Conservation (phyloP, 1,140 invertebrate genomes). For the Medauroidea extradentata region DNA sequence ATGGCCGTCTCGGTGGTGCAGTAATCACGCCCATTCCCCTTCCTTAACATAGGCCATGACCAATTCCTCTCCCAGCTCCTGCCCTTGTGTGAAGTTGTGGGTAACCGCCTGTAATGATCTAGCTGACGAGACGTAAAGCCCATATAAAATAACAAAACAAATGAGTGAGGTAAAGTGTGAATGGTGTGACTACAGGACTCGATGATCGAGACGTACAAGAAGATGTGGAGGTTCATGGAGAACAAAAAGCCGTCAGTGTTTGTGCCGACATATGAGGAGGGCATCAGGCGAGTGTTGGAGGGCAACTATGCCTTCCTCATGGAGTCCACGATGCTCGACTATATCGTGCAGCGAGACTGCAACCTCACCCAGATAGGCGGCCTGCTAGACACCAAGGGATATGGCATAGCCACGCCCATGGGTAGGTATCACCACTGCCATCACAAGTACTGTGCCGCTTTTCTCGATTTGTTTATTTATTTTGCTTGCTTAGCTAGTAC, state of each 20-base stretch:
- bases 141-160: too few species aligned
- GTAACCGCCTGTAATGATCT: too few species aligned
- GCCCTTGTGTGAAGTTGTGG: too few species aligned
- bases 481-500: too few species aligned
- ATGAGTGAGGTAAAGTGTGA: not conserved
- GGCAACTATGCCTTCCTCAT: constrained; percentile 89
- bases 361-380: constrained; percentile 92
- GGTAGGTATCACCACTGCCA: constrained; percentile 36
- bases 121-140: too few species aligned
- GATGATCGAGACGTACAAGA: constrained; percentile 77
- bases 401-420: constrained; percentile 57
- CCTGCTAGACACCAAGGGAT: constrained; percentile 79
- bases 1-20: too few species aligned
- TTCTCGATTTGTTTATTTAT: too few species aligned
- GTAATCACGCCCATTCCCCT: too few species aligned
- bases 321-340: constrained; percentile 93
- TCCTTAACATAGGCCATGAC: too few species aligned
- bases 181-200: constrained; percentile 71
- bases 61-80: too few species aligned
- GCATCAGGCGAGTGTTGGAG: constrained; percentile 68
- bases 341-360: constrained; percentile 82
- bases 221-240: constrained; percentile 86
- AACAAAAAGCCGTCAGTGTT: constrained; percentile 68
- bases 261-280: constrained; percentile 69
- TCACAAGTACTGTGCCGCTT: too few species aligned